Base-by-base conservation (phyloP, 2,113 vertebrate genomes). In the Callorhinus ursinus region DNA sequence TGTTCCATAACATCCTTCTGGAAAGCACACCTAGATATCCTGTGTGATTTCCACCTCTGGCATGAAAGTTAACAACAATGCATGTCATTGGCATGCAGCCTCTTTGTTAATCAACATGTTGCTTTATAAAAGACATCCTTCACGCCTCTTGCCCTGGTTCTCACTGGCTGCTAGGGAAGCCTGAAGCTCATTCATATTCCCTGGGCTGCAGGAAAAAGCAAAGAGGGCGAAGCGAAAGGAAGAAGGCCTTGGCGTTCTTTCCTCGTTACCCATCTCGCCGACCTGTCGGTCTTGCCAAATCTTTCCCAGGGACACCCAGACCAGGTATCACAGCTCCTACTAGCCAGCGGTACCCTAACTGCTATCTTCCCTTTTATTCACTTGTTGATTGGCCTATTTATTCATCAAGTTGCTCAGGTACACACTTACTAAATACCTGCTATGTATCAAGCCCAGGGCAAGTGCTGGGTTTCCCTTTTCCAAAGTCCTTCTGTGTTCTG, bases 1-100 rank as follows among this genome's bases (percentile, higher is more conserved):
- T 96, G 91, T 93, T 92, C 95, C 84, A 65, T 72, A 71, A 93
- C 80, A 93, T 19, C 80, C 63, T 93, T 87, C 80, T 53, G 33
- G 61, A 96, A 55, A 8, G 28, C 69, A 76, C 86, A 80, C 33
- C 74, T 67, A 61, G 89, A 39, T 14, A 42, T 95, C n/a, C 90
- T 80, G 31, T 0, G 19, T 49, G 55, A 92, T 96, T 96, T 95
- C 79, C 86, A 9, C 86, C 89, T 97, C 59, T 63, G 69, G 79
- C 61, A 80, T 65, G 87, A 90, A 96, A 87, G 83, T 63, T 67
- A 49, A 71, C 79, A 82, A 19, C 26, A 82, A 26, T 28, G 36
- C 15, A 1, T 51, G 46, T 93, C 83, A 13, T 16, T 76, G 82
- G 74, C 21, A 0, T 22, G 42, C 10, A 39, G 13, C 36, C 42